Evolutionary conservation across 1,140 invertebrate genomes (phyloP).

Genomic region (Rhyacophila brunnea): DNA sequence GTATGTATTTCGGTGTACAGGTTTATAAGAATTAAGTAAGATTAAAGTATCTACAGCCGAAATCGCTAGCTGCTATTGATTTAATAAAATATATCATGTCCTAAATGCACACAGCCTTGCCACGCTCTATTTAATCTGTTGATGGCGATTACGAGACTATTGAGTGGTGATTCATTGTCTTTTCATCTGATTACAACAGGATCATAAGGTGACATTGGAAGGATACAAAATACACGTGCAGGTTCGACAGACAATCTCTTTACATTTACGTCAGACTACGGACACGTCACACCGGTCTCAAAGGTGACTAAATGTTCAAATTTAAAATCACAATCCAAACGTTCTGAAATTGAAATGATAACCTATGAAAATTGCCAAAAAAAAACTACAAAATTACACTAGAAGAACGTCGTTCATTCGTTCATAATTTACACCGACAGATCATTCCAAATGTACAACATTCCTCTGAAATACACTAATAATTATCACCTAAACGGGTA

Average conservation of each 20-base stretch:
- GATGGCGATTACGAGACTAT: conserved; percentile 19
- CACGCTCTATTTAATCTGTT: conserved; percentile 55
- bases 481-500: conserved; percentile 32
- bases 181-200: conserved; percentile 5
- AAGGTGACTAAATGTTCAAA: conserved; percentile 29
- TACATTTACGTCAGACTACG: conserved; percentile 33
- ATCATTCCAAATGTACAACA: conserved; percentile 37
- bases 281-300: conserved; percentile 31
- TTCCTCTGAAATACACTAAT: conserved; percentile 28
- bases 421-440: conserved; percentile 30
- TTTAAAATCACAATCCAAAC: conserved; percentile 4
- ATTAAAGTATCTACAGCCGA: conserved; percentile 33
- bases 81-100: conserved; percentile 47
- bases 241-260: conserved; percentile 31
- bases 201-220: conserved; percentile 21
- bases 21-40: conserved; percentile 3
- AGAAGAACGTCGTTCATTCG: conserved; percentile 35
- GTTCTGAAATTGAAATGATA: conserved; percentile 21
- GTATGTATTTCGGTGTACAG: conserved; percentile 36
- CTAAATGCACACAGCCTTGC: conserved; percentile 66
- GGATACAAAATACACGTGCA: conserved; percentile 34
- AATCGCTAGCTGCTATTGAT: conserved; percentile 30
- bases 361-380: conserved; percentile 29
- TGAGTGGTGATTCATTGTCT: conserved; percentile 10
- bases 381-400: conserved; percentile 32